Evolutionary conservation across 2,113 vertebrate species (phyloP).

Genomic region (Tragelaphus buxtoni): DNA sequence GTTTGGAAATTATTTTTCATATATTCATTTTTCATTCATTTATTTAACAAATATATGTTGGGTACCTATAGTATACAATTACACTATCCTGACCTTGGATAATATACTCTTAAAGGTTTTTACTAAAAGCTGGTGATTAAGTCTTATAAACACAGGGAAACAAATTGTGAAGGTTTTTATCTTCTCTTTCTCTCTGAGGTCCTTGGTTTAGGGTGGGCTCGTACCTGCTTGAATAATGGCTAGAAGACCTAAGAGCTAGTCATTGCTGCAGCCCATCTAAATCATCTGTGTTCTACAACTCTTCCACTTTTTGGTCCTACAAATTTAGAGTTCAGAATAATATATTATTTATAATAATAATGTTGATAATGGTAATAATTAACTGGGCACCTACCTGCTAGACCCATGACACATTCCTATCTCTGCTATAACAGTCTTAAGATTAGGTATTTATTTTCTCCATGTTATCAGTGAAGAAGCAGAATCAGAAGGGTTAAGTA

Average conservation of each 20-base stretch:
- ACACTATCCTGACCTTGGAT: background rate
- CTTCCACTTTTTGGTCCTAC: background rate
- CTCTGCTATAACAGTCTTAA: background rate
- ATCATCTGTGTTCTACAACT: background rate
- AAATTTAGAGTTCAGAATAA: conserved; percentile 6
- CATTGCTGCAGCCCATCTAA: background rate
- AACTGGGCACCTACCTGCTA: background rate
- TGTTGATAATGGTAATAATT: background rate
- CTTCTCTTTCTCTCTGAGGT: background rate
- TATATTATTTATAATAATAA: background rate
- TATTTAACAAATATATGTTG: background rate
- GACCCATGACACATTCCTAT: background rate
- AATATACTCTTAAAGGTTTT: background rate
- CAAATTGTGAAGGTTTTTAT: background rate
- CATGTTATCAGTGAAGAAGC: conserved; percentile 24
- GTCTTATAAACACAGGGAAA: background rate
- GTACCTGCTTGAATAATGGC: background rate
- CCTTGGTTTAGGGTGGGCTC: background rate
- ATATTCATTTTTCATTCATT: conserved; percentile 1
- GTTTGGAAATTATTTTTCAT: background rate
- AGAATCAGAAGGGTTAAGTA: background rate
- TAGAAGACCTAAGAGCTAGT: background rate
- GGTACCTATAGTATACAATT: background rate
- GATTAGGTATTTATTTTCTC: background rate
- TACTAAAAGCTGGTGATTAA: background rate